These are phyloP conservation scores for Hydrozoanthus tunicans DNA, from an alignment of 64 coral and sea anemone genomes.

Conservation along the genomic window DNA sequence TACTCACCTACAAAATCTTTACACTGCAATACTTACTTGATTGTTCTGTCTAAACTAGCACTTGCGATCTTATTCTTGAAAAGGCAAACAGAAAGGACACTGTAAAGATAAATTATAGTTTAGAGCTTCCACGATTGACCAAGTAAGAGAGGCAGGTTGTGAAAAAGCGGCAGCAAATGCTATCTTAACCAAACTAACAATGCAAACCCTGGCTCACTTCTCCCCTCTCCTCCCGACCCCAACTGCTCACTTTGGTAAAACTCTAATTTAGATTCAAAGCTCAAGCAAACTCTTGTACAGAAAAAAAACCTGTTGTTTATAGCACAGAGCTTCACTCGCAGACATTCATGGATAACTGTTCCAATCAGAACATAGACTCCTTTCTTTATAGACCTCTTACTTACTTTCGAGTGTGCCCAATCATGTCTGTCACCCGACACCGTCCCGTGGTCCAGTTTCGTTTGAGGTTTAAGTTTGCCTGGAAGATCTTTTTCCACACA, in stretches of 20 bases:
- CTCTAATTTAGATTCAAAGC: too few species aligned
- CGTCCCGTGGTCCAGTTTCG: constrained; percentile 86
- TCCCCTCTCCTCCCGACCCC: too few species aligned
- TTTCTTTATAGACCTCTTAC: background rate
- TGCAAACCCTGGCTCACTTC: too few species aligned
- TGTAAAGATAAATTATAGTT: constrained; percentile 10
- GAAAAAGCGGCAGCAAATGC: background rate
- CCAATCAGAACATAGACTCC: background rate
- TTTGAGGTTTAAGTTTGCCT: constrained; percentile 85
- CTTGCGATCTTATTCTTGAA: constrained; percentile 87
- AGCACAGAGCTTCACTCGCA: too few species aligned
- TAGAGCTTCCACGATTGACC: background rate
- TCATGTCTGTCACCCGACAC: constrained; percentile 85
- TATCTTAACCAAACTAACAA: too few species aligned
- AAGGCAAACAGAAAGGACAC: constrained; percentile 82
- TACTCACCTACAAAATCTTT: too few species aligned
- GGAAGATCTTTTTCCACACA: constrained; percentile 90
- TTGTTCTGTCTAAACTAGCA: constrained; percentile 89
- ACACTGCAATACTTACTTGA: constrained; percentile 67
- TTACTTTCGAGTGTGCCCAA: constrained; percentile 88
- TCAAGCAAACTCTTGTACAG: too few species aligned
- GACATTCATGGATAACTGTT: background rate
- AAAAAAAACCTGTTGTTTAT: too few species aligned
- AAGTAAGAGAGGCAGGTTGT: background rate
- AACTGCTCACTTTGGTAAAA: too few species aligned